These are phyloP conservation scores for Rhopalosiphum padi DNA, from an alignment of 1,140 invertebrate genomes.

Conservation along the genomic window DNA sequence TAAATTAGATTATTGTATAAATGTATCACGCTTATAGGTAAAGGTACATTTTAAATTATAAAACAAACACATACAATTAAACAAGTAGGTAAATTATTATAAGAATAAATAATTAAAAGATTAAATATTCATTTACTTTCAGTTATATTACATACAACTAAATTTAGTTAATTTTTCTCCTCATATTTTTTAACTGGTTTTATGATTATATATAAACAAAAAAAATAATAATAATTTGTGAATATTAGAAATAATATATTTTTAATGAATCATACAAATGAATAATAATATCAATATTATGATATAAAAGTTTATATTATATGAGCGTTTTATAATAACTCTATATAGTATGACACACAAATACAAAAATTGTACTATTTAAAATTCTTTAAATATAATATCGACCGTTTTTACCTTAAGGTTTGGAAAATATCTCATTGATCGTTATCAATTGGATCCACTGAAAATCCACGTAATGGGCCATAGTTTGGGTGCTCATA, in stretches of 20 bases:
- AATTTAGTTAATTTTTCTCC: not conserved
- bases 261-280: too few relatives aligned
- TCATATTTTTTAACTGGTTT: not conserved
- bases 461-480: conserved; percentile 63
- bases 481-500: conserved; percentile 65
- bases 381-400: not conserved
- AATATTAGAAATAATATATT: too few relatives aligned
- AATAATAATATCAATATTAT: too few relatives aligned
- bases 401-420: conserved; percentile 62
- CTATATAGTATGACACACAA: not conserved
- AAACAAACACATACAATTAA: too few relatives aligned
- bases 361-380: not conserved
- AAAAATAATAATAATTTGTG: too few relatives aligned
- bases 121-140: not conserved
- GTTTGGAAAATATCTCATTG: conserved; percentile 61
- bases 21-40: not conserved
- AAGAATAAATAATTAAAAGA: not conserved
- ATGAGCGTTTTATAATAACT: not conserved
- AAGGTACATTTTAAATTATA: not conserved
- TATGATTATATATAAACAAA: not conserved
- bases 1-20: not conserved
- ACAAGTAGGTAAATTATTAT: too few relatives aligned
- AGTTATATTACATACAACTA: not conserved
- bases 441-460: conserved; percentile 58
- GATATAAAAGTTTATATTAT: not conserved